Evolutionary conservation across 2,113 vertebrate species (phyloP).

Genomic region (Aphyosemion australe): DNA sequence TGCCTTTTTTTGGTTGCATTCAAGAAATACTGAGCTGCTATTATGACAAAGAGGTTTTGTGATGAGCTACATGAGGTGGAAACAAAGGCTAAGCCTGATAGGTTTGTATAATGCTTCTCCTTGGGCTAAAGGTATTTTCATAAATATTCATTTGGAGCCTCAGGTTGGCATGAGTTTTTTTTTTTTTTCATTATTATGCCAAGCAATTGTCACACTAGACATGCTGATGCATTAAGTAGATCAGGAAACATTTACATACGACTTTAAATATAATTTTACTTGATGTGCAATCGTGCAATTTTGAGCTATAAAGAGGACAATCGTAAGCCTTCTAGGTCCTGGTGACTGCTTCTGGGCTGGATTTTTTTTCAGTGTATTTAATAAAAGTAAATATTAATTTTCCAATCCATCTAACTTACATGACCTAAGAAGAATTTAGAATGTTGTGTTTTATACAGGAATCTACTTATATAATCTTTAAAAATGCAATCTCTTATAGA

Average conservation of each 20-base stretch:
- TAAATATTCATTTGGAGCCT: constrained; percentile 57
- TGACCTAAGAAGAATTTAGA: not conserved
- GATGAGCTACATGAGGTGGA: constrained; percentile 18
- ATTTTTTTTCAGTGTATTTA: not conserved
- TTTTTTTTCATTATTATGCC: constrained; percentile 28
- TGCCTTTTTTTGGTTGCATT: constrained; percentile 8
- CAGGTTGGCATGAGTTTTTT: constrained; percentile 26
- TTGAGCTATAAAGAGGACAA: constrained; percentile 16
- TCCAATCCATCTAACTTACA: not conserved
- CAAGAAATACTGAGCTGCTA: not conserved
- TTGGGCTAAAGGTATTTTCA: constrained; percentile 52
- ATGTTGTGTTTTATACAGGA: not conserved
- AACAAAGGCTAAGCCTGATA: constrained; percentile 31
- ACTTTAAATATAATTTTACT: constrained; percentile 34
- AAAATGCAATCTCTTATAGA: not conserved
- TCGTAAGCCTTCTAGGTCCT: not conserved
- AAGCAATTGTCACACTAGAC: constrained; percentile 52
- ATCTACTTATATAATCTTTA: not conserved
- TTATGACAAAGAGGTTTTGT: constrained; percentile 20
- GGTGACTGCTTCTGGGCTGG: not conserved
- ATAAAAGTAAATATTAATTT: not conserved
- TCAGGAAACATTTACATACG: constrained; percentile 44
- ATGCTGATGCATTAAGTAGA: constrained; percentile 55
- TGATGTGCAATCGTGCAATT: constrained; percentile 20
- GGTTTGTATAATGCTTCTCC: constrained; percentile 30